Percentiles rank a stretch among this genome's conserved stretches.
Evolutionary conservation across 2,888 invertebrate genomes (phyloP).

Genomic region (Parasteatoda lunata): DNA sequence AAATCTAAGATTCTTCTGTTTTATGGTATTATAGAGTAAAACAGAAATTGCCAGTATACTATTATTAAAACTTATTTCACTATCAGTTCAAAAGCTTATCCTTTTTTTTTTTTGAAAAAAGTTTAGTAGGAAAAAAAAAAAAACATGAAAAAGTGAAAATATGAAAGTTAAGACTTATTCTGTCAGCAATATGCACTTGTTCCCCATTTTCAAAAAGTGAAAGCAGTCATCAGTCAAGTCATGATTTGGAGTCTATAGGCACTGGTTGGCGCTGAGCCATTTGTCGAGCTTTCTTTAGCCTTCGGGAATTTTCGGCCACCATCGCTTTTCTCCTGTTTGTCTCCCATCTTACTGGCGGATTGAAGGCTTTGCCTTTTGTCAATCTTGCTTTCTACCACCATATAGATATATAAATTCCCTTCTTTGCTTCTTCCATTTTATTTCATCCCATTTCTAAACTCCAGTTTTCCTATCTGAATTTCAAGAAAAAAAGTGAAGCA

Average conservation of each 20-base stretch:
- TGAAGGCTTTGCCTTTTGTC: constrained; percentile 46
- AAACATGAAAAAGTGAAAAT: no score
- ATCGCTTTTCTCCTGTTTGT: constrained; percentile 31
- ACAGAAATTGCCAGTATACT: no score
- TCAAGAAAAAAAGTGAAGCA: constrained; percentile 5
- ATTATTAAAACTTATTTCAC: no score
- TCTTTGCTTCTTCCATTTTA: background rate
- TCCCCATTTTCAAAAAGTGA: constrained; percentile 18
- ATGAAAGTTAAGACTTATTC: no score
- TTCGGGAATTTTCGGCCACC: constrained; percentile 47
- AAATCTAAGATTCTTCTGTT: no score
- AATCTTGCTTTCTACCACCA: constrained; percentile 16
- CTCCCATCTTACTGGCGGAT: constrained; percentile 21
- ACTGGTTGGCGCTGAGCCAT: constrained; percentile 57
- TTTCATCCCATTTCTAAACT: constrained; percentile 22
- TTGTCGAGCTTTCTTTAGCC: constrained; percentile 37
- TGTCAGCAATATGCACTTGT: constrained; percentile 30
- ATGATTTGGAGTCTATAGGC: constrained; percentile 60
- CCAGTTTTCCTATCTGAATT: constrained; percentile 28
- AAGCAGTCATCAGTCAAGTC: constrained; percentile 49
- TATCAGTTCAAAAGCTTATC: no score
- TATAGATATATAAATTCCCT: background rate
- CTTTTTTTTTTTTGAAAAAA: no score
- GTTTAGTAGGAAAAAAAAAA: no score
- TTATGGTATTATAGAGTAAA: no score